Conservation (phyloP, 1,140 invertebrate species). For the Aethina tumida region DNA sequence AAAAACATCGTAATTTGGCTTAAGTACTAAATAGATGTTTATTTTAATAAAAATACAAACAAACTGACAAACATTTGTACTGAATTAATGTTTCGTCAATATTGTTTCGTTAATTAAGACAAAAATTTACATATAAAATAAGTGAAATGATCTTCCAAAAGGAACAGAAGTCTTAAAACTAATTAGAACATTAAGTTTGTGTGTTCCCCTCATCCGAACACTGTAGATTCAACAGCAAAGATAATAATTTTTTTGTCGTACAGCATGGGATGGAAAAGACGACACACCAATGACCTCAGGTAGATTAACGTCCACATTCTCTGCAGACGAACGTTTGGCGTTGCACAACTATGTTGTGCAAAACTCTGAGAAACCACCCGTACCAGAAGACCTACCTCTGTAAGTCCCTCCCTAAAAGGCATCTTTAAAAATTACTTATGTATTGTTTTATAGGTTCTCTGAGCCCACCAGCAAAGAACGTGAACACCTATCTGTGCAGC, state of each 20-base stretch:
- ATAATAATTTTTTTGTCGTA: conserved; percentile 16
- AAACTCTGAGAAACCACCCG: conserved; percentile 32
- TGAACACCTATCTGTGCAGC: conserved; percentile 30
- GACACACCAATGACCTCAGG: conserved; percentile 43
- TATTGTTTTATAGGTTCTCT: conserved; percentile 7
- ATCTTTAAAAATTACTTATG: conserved; percentile 1
- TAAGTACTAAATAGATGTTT: too few relatives aligned
- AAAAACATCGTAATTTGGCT: too few relatives aligned
- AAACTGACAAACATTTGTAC: too few relatives aligned
- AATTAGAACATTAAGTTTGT: neutral
- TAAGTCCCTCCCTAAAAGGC: conserved; percentile 18
- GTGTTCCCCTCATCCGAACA: neutral
- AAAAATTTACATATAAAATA: too few relatives aligned
- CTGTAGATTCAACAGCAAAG: conserved; percentile 31
- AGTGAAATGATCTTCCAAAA: too few relatives aligned
- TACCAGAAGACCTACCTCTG: conserved; percentile 30
- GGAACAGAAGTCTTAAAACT: conserved; percentile 3
- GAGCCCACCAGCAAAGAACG: conserved; percentile 13
- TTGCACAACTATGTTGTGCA: conserved; percentile 41
- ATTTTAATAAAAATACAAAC: too few relatives aligned
- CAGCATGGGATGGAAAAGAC: conserved; percentile 36
- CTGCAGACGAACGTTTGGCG: conserved; percentile 39
- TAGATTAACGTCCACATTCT: conserved; percentile 42
- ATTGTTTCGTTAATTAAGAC: too few relatives aligned
- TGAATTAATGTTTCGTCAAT: too few relatives aligned